Conservation (phyloP, 2,797 vertebrate genomes). For the Lagorchestes hirsutus region DNA sequence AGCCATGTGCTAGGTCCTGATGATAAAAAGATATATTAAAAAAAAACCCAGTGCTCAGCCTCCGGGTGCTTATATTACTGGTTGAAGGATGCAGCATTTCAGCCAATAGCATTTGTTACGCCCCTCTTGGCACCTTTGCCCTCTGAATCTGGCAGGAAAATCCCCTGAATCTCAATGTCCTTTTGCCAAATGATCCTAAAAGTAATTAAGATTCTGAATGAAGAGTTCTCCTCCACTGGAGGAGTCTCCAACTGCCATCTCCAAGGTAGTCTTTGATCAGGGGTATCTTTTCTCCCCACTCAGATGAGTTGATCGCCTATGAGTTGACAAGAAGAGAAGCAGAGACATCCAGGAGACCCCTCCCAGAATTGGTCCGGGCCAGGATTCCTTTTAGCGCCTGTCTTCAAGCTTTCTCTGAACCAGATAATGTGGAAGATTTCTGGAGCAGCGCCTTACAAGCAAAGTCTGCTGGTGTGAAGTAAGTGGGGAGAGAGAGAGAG, state of each 20-base stretch:
- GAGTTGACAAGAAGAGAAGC: conserved; percentile 93
- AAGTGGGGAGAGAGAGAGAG: conserved; percentile 77
- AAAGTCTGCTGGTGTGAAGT: conserved; percentile 98
- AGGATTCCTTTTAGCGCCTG: conserved; percentile 96
- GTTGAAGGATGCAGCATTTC: not conserved
- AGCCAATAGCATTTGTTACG: not conserved
- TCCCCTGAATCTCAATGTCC: not conserved
- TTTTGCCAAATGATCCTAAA: not conserved
- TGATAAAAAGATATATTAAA: not conserved
- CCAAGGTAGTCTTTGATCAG: conserved; percentile 56
- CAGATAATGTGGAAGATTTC: conserved; percentile 96
- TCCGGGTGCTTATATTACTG: not conserved
- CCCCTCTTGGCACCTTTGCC: not conserved
- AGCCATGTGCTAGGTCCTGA: not conserved
- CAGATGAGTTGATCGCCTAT: conserved; percentile 96
- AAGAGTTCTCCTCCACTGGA: not conserved
- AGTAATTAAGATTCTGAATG: not conserved
- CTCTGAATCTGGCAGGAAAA: not conserved
- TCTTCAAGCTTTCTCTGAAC: conserved; percentile 96
- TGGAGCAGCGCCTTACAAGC: conserved; percentile 99
- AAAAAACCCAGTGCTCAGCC: not conserved
- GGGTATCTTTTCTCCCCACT: conserved; percentile 45
- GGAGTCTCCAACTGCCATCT: not conserved
- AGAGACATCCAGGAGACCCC: conserved; percentile 90
- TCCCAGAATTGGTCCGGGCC: conserved; percentile 94